These are phyloP conservation scores for Chiroxiphia lanceolata DNA, from an alignment of 2,797 vertebrate genomes.

Conservation along the genomic window DNA sequence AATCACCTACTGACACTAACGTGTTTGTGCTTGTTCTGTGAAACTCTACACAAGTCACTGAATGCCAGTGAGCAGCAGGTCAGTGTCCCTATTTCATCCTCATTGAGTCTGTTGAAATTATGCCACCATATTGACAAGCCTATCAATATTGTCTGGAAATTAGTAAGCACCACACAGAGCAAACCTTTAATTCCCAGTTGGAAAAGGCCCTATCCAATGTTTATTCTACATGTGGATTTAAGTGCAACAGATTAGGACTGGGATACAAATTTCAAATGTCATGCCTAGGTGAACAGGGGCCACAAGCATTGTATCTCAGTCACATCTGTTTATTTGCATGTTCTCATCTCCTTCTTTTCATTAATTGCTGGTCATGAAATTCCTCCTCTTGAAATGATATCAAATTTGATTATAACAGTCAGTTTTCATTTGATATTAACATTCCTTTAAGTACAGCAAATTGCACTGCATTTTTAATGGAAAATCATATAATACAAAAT, in stretches of 20 bases:
- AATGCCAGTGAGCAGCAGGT: not conserved
- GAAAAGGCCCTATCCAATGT: not conserved
- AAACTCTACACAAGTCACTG: not conserved
- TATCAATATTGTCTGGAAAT: not conserved
- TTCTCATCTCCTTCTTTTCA: not conserved
- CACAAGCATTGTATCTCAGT: not conserved
- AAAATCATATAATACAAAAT: not conserved
- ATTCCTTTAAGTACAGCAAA: not conserved
- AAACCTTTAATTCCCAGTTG: not conserved
- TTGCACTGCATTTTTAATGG: not conserved
- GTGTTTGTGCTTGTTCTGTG: not conserved
- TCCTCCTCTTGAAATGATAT: not conserved
- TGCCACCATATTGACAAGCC: not conserved
- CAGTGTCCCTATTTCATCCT: not conserved
- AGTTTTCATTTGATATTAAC: not conserved
- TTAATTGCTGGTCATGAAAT: not conserved
- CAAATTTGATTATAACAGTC: not conserved
- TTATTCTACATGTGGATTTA: not conserved
- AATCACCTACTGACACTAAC: not conserved
- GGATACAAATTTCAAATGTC: not conserved
- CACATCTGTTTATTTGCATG: not conserved
- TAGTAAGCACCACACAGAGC: not conserved
- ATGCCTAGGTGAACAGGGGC: not conserved
- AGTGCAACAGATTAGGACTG: not conserved
- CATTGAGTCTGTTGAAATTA: not conserved